Evolutionary conservation across 2,888 invertebrate species (phyloP), one percentile per base, ranked within the genome.

Genomic region (Elmis aenea): DNA sequence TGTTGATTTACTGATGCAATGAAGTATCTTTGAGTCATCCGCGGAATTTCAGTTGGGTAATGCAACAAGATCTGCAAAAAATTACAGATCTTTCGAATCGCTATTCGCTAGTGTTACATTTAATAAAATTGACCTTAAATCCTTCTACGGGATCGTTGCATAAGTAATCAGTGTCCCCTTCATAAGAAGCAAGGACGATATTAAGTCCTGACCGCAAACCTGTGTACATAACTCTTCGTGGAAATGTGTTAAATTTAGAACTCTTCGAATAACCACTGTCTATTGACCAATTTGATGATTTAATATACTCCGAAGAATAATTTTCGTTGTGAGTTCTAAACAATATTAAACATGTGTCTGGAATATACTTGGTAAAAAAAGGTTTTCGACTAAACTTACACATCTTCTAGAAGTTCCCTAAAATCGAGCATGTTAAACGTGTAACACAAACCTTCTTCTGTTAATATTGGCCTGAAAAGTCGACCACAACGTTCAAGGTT

Each of bases 121-220:
- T n/a, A n/a, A n/a, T n/a, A 11, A 13, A 6, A 39, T 26, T 45
- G 59, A 81, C 82, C 73, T 83, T 84, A 55, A 80, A 85, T 13
- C 84, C 84, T 66, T 83, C 81, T 2, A 83, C 80, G 0, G 84
- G 81, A 1, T 83, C 84, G 39, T 75, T 74, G 52, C 85, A 85
- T 28, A 82, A 65, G 51, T 79, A 80, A 57, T 85, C 84, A 33
- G 81, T 67, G 54, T 85, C 82, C 4, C 70, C 56, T 38, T 73
- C 69, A 35, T 72, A 72, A 0, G 79, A 75, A 50, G 72, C 73
- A 46, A 85, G 61, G 12, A 81, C 65, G 45, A 84, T 67, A 30
- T 75, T 76, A 9, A 85, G 62, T 1, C 83, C 83, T 14, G 79
- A 77, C 56, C 75, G 75, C 2, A 75, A 74, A 1, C 84, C 84